Base-by-base conservation (phyloP, 2,113 vertebrate species). In the Gnathonemus longibarbis region DNA sequence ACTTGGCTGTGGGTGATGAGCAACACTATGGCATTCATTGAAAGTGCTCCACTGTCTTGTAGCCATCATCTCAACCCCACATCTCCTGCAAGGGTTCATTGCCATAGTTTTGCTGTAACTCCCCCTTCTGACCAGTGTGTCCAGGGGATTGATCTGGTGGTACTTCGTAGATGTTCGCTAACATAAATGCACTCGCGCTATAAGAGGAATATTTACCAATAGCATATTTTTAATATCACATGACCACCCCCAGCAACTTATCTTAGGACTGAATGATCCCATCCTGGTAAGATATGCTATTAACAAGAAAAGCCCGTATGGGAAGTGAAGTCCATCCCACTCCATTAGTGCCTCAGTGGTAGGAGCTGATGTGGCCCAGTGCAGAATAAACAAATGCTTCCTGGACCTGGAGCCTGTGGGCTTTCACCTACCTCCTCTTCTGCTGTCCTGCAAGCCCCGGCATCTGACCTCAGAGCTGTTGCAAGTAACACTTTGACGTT, bases 311-410 rank as follows among this genome's bases (percentile, higher is more conserved):
- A 77, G 27, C 31, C 70, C 31, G 5, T 77, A 77, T 77, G 70
- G 70, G 70, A 77, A 77, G 70, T 39, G 31, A 77, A 77, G 31
- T 77, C 70, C 70, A 19, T 39, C 31, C 31, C 70, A 31, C 50
- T 35, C 87, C 87, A 92, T 93, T 77, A 91, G 91, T 89, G 90
- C 93, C 92, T 91, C 90, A 89, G 70, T 94, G 86, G 52, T 84
- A 90, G 90, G 74, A 84, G 87, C 45, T 46, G 83, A 77, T 1
- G 19, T 27, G 56, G 5, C 52, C 45, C 11, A 31, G 46, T 7
- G 21, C 62, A 86, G 31, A 87, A 90, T 88, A 70, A 91, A 90
- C 91, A 89, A 89, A 80, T 13, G 91, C 90, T 88, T 91, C 89
- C 90, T 89, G 80, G 42, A 45, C 80, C 42, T 84, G 80, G 35